Evolutionary conservation across 1,140 invertebrate species (phyloP).

Genomic region (Danaus plexippus): DNA sequence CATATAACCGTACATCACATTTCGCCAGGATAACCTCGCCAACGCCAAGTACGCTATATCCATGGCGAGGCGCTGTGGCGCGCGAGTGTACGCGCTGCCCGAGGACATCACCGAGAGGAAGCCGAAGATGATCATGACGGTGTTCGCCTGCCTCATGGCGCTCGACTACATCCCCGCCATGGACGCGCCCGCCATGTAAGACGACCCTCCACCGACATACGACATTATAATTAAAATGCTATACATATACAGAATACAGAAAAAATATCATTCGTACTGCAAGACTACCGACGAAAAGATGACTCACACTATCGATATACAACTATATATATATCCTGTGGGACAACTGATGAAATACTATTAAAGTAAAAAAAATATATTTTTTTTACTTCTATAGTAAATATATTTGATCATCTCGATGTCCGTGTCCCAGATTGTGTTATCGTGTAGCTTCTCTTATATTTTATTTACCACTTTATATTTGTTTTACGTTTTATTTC

Average conservation of each 20-base stretch:
- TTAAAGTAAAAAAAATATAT: no score
- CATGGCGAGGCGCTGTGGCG: constrained; percentile 96
- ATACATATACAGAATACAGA: no score
- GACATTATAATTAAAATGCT: no score
- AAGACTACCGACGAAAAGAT: no score
- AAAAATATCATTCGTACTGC: no score
- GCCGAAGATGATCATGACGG: constrained; percentile 99
- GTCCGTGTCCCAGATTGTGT: no score
- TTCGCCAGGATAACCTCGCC: constrained; percentile 86
- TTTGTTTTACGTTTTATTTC: no score
- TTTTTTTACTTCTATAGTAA: no score
- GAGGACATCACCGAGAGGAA: constrained; percentile 99
- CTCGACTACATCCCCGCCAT: constrained; percentile 93
- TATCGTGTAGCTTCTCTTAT: no score
- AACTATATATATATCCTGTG: background rate
- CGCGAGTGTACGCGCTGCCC: constrained; percentile 97
- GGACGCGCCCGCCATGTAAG: constrained; percentile 72
- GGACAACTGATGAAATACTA: no score
- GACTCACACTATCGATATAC: background rate
- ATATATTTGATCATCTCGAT: no score
- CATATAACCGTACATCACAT: background rate
- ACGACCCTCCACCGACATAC: constrained; percentile 3
- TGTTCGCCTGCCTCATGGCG: constrained; percentile 99
- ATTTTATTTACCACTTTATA: no score
- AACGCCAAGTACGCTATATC: constrained; percentile 99